phyloP scores from a whole-genome alignment of 2,113 vertebrate genomes.

The Telmatochromis brichardi region DNA sequence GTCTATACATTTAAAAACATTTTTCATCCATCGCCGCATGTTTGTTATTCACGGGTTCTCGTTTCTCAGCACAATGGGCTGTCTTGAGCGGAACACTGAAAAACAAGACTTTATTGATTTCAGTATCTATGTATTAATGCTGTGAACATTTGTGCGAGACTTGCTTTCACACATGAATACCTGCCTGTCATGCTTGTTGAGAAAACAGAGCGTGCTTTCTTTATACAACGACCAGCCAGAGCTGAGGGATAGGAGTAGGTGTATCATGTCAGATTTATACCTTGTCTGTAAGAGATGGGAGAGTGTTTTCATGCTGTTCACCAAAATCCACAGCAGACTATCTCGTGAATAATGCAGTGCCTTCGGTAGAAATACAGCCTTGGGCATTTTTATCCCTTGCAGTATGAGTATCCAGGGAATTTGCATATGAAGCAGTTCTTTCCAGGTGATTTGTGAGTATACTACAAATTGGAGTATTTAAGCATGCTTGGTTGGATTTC shows the following conservation, averaged over 20 bases:
- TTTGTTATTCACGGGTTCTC: neutral
- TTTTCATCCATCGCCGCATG: neutral
- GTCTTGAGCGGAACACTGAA: neutral
- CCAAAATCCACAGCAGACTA: conserved; percentile 41
- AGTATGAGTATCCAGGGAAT: conserved; percentile 20
- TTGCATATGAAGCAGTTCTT: conserved; percentile 34
- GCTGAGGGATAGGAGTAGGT: conserved; percentile 16
- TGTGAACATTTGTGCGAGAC: neutral
- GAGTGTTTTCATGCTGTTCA: conserved; percentile 48
- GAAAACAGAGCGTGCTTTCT: neutral
- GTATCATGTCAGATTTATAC: conserved; percentile 49
- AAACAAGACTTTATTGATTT: neutral
- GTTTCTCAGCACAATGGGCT: neutral
- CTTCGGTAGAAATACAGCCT: conserved; percentile 57
- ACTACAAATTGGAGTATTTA: neutral
- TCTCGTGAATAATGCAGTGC: conserved; percentile 60
- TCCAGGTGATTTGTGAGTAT: conserved; percentile 17
- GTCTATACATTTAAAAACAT: neutral
- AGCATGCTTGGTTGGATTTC: neutral
- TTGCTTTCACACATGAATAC: neutral
- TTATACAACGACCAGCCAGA: neutral
- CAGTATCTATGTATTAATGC: neutral
- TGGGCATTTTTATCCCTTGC: conserved; percentile 33
- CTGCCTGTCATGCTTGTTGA: neutral
- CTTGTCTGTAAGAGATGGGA: conserved; percentile 30